Evolutionary conservation across 2,797 vertebrate genomes (phyloP), one percentile per base, ranked within the genome.

Genomic region (Tenualosa thibaudeaui): DNA sequence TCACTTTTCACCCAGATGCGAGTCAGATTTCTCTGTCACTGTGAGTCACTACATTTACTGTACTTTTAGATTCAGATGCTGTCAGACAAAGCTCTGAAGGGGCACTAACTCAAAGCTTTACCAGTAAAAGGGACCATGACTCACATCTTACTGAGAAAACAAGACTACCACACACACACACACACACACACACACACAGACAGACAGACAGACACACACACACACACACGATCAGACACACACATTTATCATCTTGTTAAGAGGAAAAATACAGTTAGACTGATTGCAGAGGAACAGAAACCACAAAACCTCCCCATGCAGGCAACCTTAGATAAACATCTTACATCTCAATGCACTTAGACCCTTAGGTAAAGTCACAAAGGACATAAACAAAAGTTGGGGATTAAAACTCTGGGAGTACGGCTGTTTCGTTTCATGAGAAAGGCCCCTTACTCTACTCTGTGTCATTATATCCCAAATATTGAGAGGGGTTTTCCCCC

Each of bases 291-390:
- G 71, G 17, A 78, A 78, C 71, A 78, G 4, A 46, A 78, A 78
- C 71, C 71, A 46, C 71, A 78, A 78, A 46, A 12, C 65, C 4
- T 13, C 71, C 15, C 40, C 37, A 37, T 22, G 40, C 71, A 78
- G 19, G 17, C 15, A 43, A 78, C 71, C 40, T 78, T 78, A 78
- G 71, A 78, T 78, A 78, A 78, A 78, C 71, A 78, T 78, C 37
- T 46, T 17, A 13, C 37, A 22, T 43, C 71, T 78, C 7, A 43
- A 31, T 75, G 68, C 68, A 7, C 37, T 22, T 43, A 46, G 71
- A 46, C 71, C 68, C 37, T 37, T 19, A 78, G 71, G 40, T 78
- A 40, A 31, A 71, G 71, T 43, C 71, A 78, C 71, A 17, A 40
- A 78, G 71, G 26, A 19, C 71, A 78, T 78, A 46, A 78, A 78